Base-by-base conservation (phyloP, 2,888 invertebrate species). In the Hermaeophaga mercurialis region DNA sequence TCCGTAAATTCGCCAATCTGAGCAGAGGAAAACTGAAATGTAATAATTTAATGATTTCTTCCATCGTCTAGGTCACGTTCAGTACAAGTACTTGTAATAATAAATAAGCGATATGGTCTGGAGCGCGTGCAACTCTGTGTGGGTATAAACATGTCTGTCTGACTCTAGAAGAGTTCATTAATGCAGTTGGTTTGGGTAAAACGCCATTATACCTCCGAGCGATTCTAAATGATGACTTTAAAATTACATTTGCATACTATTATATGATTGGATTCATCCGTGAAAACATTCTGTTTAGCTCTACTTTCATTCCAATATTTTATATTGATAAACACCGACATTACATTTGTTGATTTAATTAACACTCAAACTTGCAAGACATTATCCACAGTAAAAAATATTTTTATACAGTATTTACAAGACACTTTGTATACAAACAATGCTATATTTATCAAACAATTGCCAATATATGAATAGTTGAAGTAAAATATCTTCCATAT, bases 41-140 rank as follows among this genome's bases (percentile, higher is more conserved):
- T 66, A 68, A 73, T 74, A 75, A 73, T 73, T 74, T 73, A 73
- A 69, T 70, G 72, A 73, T 73, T 72, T 73, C 74, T 70, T 71
- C 70, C 74, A 73, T 73, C 72, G 75, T 73, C 73, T 73, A 71
- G 74, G 75, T 75, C 75, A 76, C 75, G 75, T 75, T 75, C 73
- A 66, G 68, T 68, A 70, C 73, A 69, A 74, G 72, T 70, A 75
- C 74, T 73, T 72, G 75, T 72, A 75, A 71, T 71, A 74, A 76
- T 76, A 76, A 76, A 76, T 76, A 75, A 75, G 72, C 75, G 76
- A 76, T 76, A 76, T 76, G 75, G 75, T 75, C 73, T 72, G 73
- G 66, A 76, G 74, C 75, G 75, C 75, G 76, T 76, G 76, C 75
- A 75, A 72, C 70, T 74, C 71, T 70, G 73, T 75, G 75, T 75